A percentile compares a stretch with the other conserved stretches of the same genome.
Conservation (phyloP, 2,888 invertebrate genomes). For the Rhabditoides inermis region DNA sequence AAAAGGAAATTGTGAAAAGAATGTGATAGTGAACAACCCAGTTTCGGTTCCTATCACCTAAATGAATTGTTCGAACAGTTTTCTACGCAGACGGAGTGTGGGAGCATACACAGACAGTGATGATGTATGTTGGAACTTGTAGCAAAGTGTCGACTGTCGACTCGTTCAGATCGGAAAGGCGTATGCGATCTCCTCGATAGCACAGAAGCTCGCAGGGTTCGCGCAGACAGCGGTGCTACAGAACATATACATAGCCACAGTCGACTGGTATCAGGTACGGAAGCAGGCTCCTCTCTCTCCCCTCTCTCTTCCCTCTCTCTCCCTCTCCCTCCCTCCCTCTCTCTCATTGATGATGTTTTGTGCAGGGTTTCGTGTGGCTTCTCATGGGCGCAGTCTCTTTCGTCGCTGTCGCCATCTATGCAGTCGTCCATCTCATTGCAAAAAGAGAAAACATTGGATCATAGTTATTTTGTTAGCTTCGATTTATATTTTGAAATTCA, state of each 20-base stretch:
- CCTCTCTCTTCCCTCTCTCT: neutral
- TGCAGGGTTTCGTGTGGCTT: constrained; percentile 45
- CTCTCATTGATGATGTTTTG: too few species aligned
- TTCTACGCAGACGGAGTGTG: too few species aligned
- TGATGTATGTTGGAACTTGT: too few species aligned
- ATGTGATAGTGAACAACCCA: too few species aligned
- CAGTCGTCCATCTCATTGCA: constrained; percentile 34
- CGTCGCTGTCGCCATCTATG: constrained; percentile 31
- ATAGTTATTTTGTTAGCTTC: too few species aligned
- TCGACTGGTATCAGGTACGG: constrained; percentile 44
- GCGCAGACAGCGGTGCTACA: constrained; percentile 40
- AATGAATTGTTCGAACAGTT: neutral
- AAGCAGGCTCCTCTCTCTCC: neutral
- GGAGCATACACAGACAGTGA: too few species aligned
- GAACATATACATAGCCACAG: constrained; percentile 42
- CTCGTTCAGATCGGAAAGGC: constrained; percentile 42
- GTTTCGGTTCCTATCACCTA: too few species aligned
- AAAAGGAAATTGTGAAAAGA: too few species aligned
- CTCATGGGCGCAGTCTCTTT: constrained; percentile 33
- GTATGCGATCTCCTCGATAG: constrained; percentile 40
- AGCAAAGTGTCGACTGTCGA: too few species aligned
- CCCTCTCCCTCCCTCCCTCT: too few species aligned
- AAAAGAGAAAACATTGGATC: constrained; percentile 29
- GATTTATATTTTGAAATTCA: too few species aligned
- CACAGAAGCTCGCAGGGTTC: constrained; percentile 37